phyloP scores from a whole-genome alignment of 2,113 vertebrate genomes.

The Piprites chloris region DNA sequence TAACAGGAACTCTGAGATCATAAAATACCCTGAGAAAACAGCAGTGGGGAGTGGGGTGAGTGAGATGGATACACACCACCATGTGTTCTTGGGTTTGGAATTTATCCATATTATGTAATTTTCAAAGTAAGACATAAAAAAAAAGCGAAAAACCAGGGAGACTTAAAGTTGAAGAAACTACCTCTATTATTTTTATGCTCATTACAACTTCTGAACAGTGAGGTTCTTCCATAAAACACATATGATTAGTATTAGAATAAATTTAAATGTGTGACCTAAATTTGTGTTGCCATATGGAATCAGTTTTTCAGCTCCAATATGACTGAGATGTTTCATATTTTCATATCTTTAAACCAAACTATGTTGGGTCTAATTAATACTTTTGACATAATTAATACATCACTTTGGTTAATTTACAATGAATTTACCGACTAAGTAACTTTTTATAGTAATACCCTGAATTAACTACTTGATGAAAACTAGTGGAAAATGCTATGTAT shows the following conservation, averaged over 20 bases:
- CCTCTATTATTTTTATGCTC: neutral
- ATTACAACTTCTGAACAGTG: neutral
- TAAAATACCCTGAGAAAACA: neutral
- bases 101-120: neutral
- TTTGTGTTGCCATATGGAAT: neutral
- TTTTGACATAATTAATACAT: neutral
- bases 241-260: neutral
- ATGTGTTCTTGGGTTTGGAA: neutral
- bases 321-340: neutral
- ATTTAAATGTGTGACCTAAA: neutral
- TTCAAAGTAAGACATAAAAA: neutral
- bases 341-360: neutral
- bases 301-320: neutral
- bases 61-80: accelerated
- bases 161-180: neutral
- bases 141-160: neutral
- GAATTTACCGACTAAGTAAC: neutral
- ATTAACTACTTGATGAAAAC: neutral
- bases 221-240: neutral
- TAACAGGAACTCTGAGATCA: neutral
- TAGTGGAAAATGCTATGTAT: neutral
- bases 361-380: neutral
- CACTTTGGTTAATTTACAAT: neutral
- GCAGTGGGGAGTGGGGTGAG: no score
- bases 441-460: neutral